These are phyloP conservation scores for Mimumesa dahlbomi DNA, from an alignment of 2,888 invertebrate genomes.

Conservation along the genomic window DNA sequence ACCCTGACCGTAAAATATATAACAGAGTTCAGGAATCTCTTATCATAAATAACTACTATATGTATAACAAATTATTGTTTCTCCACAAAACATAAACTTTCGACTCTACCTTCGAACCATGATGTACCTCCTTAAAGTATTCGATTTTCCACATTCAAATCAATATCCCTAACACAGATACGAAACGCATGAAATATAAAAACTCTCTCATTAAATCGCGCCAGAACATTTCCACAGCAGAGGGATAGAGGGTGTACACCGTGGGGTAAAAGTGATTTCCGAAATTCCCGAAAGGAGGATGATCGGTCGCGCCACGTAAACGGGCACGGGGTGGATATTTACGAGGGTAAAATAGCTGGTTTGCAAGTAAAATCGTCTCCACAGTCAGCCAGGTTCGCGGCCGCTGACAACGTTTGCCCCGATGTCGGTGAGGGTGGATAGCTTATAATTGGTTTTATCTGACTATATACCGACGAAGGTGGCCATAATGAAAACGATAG, in stretches of 20 bases:
- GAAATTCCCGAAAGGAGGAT: constrained; percentile 43
- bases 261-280: constrained; percentile 53
- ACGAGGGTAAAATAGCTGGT: constrained; percentile 60
- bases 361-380: constrained; percentile 69
- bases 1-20: no score
- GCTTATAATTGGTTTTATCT: constrained; percentile 78
- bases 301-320: constrained; percentile 45
- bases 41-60: no score
- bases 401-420: constrained; percentile 65
- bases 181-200: neutral
- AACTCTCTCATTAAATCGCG: constrained; percentile 16
- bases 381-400: constrained; percentile 38
- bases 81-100: no score
- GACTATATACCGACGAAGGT: constrained; percentile 59
- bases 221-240: neutral
- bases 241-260: neutral
- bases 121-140: no score
- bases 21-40: no score
- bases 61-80: no score
- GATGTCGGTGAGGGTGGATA: constrained; percentile 69
- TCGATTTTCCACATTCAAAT: no score
- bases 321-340: constrained; percentile 48
- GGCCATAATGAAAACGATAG: constrained; percentile 74
- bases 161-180: no score
- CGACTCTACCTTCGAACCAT: no score